Evolutionary conservation across 1,140 invertebrate species (phyloP).

Genomic region (Nymphalis io): DNA sequence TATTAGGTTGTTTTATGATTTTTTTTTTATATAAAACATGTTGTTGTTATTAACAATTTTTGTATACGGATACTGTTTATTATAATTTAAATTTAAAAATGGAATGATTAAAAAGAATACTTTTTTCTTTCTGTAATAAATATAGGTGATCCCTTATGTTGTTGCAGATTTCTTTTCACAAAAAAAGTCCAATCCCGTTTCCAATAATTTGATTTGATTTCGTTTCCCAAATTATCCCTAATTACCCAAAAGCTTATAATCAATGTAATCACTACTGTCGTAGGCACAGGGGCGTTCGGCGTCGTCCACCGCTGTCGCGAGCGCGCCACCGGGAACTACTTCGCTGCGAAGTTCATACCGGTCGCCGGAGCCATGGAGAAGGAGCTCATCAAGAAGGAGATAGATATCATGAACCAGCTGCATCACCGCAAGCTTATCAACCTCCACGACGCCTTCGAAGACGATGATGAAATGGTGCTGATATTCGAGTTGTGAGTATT

Average conservation of each 20-base stretch:
- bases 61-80: neutral
- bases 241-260: slow-evolving; percentile 6
- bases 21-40: neutral
- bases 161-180: too few species aligned
- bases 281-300: slow-evolving; percentile 97
- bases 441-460: slow-evolving; percentile 99
- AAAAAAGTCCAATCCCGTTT: too few species aligned
- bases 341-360: slow-evolving; percentile 99
- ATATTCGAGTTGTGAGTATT: slow-evolving; percentile 98
- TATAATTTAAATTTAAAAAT: too few species aligned
- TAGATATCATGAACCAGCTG: slow-evolving; percentile 99
- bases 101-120: too few species aligned
- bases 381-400: slow-evolving; percentile 97
- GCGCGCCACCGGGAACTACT: slow-evolving; percentile 96
- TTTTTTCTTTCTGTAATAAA: too few species aligned
- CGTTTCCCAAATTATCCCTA: neutral
- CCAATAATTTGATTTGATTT: neutral
- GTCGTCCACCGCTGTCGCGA: slow-evolving; percentile 99
- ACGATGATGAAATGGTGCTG: slow-evolving; percentile 99
- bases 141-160: too few species aligned
- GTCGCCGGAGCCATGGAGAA: slow-evolving; percentile 97
- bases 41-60: neutral
- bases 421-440: slow-evolving; percentile 99
- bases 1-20: neutral
- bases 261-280: slow-evolving; percentile 47